phyloP scores from a whole-genome alignment of 2,113 vertebrate genomes.

The Anarrhichthys ocellatus region DNA sequence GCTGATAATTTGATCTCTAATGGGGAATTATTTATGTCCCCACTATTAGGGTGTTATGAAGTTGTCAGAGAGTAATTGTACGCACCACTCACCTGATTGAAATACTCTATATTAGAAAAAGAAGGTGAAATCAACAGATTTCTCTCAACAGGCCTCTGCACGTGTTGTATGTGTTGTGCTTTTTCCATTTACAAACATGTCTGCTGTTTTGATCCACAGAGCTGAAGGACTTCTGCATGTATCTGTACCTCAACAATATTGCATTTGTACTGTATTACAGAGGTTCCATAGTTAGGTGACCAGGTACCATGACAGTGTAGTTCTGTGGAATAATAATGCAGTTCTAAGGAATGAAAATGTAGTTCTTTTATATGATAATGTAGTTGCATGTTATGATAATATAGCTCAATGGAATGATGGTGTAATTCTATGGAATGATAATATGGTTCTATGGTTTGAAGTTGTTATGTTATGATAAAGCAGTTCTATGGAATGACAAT shows the following conservation, averaged over 20 bases:
- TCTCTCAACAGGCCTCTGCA: conserved; percentile 16
- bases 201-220: conserved; percentile 4
- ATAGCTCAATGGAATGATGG: too few species aligned
- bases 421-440: too few species aligned
- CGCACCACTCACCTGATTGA: conserved; percentile 35
- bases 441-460: too few species aligned
- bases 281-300: not conserved
- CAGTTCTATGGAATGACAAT: too few species aligned
- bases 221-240: not conserved
- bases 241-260: not conserved
- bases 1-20: conserved; percentile 51
- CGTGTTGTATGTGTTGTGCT: conserved; percentile 22
- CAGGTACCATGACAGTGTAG: too few species aligned
- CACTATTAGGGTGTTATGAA: conserved; percentile 38
- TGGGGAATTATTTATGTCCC: conserved; percentile 44
- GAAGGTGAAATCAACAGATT: conserved; percentile 25
- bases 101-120: conserved; percentile 44
- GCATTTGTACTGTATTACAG: too few species aligned
- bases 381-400: too few species aligned
- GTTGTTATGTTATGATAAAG: too few species aligned
- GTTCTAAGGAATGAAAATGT: not conserved
- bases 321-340: not conserved
- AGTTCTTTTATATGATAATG: too few species aligned
- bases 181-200: conserved; percentile 4
- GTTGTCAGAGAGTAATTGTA: conserved; percentile 45